phyloP scores from a whole-genome alignment of 1,140 invertebrate genomes.

The Nasonia giraulti region DNA sequence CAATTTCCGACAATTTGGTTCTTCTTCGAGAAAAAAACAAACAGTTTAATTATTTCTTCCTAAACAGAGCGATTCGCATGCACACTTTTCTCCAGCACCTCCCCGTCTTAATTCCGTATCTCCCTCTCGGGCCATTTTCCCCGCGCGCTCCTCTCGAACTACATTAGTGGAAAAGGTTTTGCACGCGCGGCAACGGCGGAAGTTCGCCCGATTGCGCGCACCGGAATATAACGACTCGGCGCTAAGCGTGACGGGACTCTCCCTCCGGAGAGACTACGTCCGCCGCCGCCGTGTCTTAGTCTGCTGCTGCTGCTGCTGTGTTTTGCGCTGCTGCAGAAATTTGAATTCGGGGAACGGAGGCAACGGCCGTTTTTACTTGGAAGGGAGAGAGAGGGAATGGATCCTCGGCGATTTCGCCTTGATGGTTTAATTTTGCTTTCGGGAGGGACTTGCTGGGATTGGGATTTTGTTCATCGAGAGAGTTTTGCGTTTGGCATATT shows the following conservation, averaged over 20 bases:
- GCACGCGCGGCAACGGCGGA: conserved; percentile 14
- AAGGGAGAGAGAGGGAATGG: background rate
- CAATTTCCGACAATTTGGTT: too few species aligned
- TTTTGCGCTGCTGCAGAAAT: conserved; percentile 5
- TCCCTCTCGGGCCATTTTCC: background rate
- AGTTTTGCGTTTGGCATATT: too few species aligned
- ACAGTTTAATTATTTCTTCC: background rate
- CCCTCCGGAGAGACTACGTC: background rate
- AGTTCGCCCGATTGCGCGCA: conserved; percentile 15
- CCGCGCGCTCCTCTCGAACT: background rate
- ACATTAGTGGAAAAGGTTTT: conserved; percentile 34
- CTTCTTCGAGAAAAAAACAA: too few species aligned
- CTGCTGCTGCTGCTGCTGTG: background rate
- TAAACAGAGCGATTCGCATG: background rate
- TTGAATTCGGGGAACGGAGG: background rate
- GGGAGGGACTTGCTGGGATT: background rate
- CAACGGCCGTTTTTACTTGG: background rate
- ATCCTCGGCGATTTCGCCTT: background rate
- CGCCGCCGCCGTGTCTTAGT: background rate
- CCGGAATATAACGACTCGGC: conserved; percentile 13
- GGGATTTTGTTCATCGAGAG: background rate
- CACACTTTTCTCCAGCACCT: background rate
- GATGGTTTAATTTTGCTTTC: background rate
- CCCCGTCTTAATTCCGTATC: conserved; percentile 27
- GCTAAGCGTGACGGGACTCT: conserved; percentile 7